These are phyloP conservation scores for Lamellibrachia satsuma DNA, from an alignment of 2,888 invertebrate genomes.

Conservation along the genomic window DNA sequence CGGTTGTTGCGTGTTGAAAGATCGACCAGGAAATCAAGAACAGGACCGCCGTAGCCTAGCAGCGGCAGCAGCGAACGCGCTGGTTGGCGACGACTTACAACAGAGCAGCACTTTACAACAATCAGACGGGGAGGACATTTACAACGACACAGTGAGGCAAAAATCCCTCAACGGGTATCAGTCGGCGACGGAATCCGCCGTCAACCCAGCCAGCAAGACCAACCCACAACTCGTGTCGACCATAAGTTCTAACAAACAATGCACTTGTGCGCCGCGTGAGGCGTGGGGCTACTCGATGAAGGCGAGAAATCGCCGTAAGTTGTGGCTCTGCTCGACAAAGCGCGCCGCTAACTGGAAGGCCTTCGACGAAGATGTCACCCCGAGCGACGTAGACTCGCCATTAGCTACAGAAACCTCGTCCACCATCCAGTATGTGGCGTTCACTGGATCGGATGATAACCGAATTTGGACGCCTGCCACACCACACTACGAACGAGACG, in stretches of 20 bases:
- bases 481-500: not conserved
- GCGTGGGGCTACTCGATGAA: not conserved
- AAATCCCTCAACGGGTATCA: not conserved
- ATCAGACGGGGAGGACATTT: not conserved
- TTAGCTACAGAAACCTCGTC: not conserved
- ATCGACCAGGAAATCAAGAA: not conserved
- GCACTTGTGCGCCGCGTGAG: not conserved
- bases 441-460: not conserved
- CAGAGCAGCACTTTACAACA: not conserved
- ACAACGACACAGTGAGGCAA: not conserved
- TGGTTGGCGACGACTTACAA: not conserved
- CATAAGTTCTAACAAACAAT: not conserved
- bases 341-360: not conserved
- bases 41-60: not conserved
- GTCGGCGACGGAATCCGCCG: not conserved
- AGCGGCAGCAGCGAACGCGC: not conserved
- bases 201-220: not conserved
- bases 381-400: not conserved
- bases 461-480: not conserved
- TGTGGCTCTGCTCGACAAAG: not conserved
- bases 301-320: not conserved
- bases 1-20: not conserved
- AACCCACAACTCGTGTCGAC: not conserved
- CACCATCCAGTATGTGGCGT: not conserved
- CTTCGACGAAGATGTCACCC: not conserved